Conservation (phyloP, 2,797 vertebrate genomes). For the Anguilla obscura region DNA sequence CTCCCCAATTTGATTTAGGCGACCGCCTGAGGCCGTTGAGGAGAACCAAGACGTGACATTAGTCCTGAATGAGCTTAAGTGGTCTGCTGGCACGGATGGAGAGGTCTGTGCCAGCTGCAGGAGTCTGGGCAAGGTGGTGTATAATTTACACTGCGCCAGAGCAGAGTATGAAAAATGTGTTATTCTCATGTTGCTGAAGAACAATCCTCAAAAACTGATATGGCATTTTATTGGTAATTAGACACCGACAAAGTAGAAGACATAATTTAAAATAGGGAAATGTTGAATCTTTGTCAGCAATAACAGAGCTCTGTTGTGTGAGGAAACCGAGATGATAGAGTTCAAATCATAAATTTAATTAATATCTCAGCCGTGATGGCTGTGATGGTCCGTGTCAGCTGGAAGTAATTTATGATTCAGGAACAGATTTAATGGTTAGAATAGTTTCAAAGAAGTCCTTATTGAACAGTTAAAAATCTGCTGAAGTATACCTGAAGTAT, state of each 20-base stretch:
- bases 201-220: background rate
- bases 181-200: background rate
- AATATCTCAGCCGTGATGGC: background rate
- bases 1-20: background rate
- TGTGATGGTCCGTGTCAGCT: background rate
- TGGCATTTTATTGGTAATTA: background rate
- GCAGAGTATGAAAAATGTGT: background rate
- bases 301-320: background rate
- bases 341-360: background rate
- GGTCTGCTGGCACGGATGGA: background rate
- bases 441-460: background rate
- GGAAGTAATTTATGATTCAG: background rate
- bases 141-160: background rate
- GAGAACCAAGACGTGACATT: background rate
- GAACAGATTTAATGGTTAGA: background rate
- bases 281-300: background rate
- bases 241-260: background rate
- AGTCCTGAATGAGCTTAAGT: background rate
- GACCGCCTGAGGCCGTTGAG: background rate
- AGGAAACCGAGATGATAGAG: background rate
- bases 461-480: background rate
- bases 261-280: background rate
- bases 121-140: background rate
- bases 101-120: background rate
- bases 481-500: background rate